phyloP scores from a whole-genome alignment of 2,888 invertebrate genomes.

The Cyrtodaria siliqua region DNA sequence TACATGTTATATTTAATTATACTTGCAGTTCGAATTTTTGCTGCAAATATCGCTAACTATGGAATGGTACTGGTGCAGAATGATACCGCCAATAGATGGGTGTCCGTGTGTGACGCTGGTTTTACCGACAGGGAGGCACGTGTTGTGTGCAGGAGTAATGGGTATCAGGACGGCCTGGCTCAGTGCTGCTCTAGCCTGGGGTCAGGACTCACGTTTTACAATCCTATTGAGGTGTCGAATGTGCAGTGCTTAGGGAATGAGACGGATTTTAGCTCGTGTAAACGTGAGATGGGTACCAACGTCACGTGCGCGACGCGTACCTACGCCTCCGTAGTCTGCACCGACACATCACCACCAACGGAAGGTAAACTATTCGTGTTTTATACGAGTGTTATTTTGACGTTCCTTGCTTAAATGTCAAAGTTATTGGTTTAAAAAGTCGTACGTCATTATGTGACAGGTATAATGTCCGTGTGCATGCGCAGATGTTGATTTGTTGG shows the following conservation, averaged over 20 bases:
- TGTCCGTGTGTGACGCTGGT: conserved; percentile 91
- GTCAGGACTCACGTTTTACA: conserved; percentile 38
- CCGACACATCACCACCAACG: conserved; percentile 38
- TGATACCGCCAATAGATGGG: conserved; percentile 88
- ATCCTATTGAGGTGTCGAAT: conserved; percentile 55
- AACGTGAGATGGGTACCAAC: conserved; percentile 27
- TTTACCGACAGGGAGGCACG: conserved; percentile 90
- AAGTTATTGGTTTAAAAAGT: too few species aligned
- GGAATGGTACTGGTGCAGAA: conserved; percentile 72
- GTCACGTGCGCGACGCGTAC: conserved; percentile 61
- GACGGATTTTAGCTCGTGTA: conserved; percentile 62
- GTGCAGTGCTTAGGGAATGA: conserved; percentile 72
- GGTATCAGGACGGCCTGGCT: conserved; percentile 86
- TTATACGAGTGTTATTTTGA: too few species aligned
- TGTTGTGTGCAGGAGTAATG: conserved; percentile 90
- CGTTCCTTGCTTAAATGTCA: neutral
- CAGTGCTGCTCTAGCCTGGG: conserved; percentile 74
- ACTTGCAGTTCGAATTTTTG: too few species aligned
- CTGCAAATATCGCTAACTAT: conserved; percentile 66
- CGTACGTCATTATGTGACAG: too few species aligned
- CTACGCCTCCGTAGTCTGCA: conserved; percentile 70
- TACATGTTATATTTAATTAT: too few species aligned
- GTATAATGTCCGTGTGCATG: too few species aligned
- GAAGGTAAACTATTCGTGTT: too few species aligned
- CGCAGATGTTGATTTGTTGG: too few species aligned